These are phyloP conservation scores for Aphaenogaster ashmeadi DNA, from an alignment of 1,140 invertebrate species.

Conservation along the genomic window DNA sequence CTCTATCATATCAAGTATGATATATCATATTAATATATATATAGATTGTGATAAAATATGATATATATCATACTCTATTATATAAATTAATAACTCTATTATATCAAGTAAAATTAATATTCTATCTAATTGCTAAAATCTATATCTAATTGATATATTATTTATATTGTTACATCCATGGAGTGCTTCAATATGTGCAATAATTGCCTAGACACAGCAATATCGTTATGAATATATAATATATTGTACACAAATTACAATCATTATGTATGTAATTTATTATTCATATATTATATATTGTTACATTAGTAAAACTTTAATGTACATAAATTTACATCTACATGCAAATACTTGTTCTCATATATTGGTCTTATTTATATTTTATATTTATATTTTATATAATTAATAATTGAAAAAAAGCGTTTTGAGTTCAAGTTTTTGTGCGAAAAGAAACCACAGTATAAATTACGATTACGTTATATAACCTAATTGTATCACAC, in stretches of 20 bases:
- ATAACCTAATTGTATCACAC: constrained; percentile 49
- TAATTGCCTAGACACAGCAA: no score
- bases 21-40: no score
- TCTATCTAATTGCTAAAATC: background rate
- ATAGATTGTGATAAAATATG: no score
- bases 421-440: background rate
- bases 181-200: no score
- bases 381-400: background rate
- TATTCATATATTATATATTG: background rate
- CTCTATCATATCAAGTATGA: background rate
- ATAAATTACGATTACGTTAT: constrained; percentile 9
- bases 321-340: background rate
- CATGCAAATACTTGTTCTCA: background rate
- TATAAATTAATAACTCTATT: background rate
- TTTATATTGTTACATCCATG: background rate
- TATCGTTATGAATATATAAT: background rate
- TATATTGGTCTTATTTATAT: no score
- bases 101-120: background rate
- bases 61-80: no score
- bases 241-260: background rate
- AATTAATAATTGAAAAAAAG: background rate
- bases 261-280: background rate
- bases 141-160: background rate
- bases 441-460: background rate
- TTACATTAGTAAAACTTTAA: background rate